Base-by-base conservation (phyloP, 2,888 invertebrate species). In the Acronicta aceris region DNA sequence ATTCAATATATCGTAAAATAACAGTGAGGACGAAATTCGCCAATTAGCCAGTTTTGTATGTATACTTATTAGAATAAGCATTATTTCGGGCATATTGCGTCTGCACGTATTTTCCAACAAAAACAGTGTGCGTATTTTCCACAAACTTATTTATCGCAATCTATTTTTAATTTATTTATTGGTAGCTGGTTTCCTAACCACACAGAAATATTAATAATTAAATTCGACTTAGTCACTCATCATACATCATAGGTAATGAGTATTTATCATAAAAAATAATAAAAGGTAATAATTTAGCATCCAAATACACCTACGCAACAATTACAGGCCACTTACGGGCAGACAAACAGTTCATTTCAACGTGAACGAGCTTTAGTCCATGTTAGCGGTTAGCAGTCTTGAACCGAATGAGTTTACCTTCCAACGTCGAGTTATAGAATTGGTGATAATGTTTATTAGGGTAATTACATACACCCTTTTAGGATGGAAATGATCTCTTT, bases 271-370 rank as follows among this genome's bases (percentile, higher is more conserved):
- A 69, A 72, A 78, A 66, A 75, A 64, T 15, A 67, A 76, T 65
- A 79, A 76, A 78, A 65, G 33, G 47, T 41, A 54, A 65, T 47
- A 65, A 70, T 70, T 67, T 75, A 46, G 51, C 71, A 47, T 72
- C 65, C 66, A 74, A 76, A 76, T 58, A 71, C 82, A 71, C 83
- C 85, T 76, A 85, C 85, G 64, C 78, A 45, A 66, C 77, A 81
- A 84, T 84, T 83, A 84, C 77, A 51, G 53, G 69, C 76, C 78
- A 76, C 78, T 84, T 83, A 79, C 70, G 74, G 74, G 71, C 72
- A 81, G 81, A 81, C 78, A 79, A 81, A 84, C 79, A 74, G 59
- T 65, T 71, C 48, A 74, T 78, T 80, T 59, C 48, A 73, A 77
- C 71, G 67, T 74, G 76, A 78, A 81, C 63, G 73, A 79, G 71